phyloP scores from a whole-genome alignment of 2,888 invertebrate genomes.

The Plagodis pulveraria region DNA sequence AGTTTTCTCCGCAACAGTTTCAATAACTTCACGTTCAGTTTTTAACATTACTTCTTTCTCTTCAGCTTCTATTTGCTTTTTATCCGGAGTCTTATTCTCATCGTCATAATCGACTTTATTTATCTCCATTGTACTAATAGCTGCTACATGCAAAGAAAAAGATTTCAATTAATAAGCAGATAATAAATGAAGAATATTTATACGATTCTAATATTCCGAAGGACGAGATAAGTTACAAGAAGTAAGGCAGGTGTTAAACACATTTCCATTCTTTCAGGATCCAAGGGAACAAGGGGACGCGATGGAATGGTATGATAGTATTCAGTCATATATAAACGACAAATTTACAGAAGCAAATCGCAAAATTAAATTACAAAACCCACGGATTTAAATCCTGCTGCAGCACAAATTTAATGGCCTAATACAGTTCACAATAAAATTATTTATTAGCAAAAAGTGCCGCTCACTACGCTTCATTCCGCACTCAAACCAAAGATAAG shows the following conservation, averaged over 20 bases:
- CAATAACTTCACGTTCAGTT: conserved; percentile 81
- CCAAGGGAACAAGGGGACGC: conserved; percentile 28
- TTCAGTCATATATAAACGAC: neutral
- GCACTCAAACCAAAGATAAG: neutral
- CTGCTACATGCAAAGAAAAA: conserved; percentile 30
- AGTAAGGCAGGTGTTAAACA: neutral
- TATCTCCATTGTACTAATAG: conserved; percentile 69
- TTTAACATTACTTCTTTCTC: conserved; percentile 86
- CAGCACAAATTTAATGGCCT: no score
- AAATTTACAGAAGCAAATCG: no score
- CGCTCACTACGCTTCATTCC: conserved; percentile 19
- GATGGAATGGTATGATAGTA: conserved; percentile 5
- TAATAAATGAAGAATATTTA: conserved; percentile 3
- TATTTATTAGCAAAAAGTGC: conserved; percentile 22
- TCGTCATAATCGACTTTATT: conserved; percentile 71
- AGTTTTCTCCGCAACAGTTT: conserved; percentile 74
- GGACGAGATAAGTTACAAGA: conserved; percentile 2
- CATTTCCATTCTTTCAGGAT: conserved; percentile 2
- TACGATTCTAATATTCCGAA: conserved; percentile 1
- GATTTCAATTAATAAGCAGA: conserved; percentile 1
- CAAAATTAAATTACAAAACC: no score
- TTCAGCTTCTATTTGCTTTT: conserved; percentile 87
- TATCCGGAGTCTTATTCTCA: conserved; percentile 83
- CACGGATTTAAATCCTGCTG: no score
- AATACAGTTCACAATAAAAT: neutral